phyloP scores from a whole-genome alignment of 2,797 vertebrate genomes.

The Rhinoraja longicauda region DNA sequence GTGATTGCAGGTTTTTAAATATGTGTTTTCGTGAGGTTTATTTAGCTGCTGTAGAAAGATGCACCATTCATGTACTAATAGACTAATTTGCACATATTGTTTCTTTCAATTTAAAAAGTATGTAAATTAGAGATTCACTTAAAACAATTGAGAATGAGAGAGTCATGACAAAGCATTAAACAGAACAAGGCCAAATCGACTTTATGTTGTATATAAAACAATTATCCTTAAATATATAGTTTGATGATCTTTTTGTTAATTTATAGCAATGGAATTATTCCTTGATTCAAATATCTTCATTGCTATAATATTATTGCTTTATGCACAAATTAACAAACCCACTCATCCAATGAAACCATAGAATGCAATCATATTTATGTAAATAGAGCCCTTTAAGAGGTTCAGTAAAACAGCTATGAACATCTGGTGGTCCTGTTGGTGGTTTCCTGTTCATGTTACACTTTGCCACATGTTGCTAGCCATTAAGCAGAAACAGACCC shows the following conservation, averaged over 20 bases:
- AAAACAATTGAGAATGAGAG: neutral
- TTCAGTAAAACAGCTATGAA: conserved; percentile 30
- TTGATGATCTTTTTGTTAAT: conserved; percentile 5
- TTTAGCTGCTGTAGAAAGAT: neutral
- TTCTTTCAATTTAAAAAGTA: neutral
- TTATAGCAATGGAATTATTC: conserved; percentile 26
- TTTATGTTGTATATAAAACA: neutral
- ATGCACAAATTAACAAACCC: neutral
- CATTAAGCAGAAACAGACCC: conserved; percentile 4
- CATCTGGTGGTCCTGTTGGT: conserved; percentile 23
- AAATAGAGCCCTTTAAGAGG: conserved; percentile 32
- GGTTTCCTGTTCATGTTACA: conserved; percentile 25
- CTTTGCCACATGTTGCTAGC: conserved; percentile 18
- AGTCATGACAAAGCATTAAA: neutral
- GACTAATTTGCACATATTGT: neutral
- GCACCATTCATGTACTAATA: neutral
- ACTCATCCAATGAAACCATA: neutral
- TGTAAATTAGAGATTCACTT: neutral
- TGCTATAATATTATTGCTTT: conserved; percentile 15
- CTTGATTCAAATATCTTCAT: conserved; percentile 25
- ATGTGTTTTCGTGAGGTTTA: neutral
- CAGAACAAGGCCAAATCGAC: neutral
- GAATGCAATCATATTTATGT: conserved; percentile 23
- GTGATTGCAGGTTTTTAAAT: neutral
- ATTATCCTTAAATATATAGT: neutral